Conservation (phyloP, 2,113 vertebrate genomes). For the Elanoides forficatus region DNA sequence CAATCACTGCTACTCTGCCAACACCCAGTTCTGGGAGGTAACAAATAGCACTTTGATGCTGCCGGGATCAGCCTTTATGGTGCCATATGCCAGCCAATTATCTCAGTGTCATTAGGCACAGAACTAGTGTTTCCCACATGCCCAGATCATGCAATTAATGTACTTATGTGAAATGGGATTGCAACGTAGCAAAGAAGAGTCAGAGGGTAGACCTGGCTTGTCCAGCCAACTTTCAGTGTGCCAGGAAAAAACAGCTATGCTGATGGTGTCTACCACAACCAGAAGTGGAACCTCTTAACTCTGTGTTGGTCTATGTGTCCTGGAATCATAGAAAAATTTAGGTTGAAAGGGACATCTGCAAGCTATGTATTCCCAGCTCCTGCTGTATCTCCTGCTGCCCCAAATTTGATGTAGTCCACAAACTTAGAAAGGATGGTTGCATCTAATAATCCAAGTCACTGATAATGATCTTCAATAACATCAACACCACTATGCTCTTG, state of each 20-base stretch:
- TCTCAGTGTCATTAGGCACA: slow-evolving; percentile 2
- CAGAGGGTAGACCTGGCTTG: neutral
- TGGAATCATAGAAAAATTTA: neutral
- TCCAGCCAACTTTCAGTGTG: neutral
- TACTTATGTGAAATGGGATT: neutral
- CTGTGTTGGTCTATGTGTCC: neutral
- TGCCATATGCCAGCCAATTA: slow-evolving; percentile 38
- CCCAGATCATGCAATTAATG: neutral
- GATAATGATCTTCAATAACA: neutral
- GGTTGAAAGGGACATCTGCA: neutral
- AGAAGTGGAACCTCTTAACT: neutral
- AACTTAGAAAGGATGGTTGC: neutral
- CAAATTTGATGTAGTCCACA: neutral
- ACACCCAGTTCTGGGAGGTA: neutral
- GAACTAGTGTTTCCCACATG: slow-evolving; percentile 11
- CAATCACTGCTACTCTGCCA: neutral
- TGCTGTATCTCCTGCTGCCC: neutral
- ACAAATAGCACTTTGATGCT: neutral
- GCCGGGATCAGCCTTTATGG: neutral
- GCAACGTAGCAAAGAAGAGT: neutral
- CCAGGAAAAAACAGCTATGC: neutral
- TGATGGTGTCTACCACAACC: neutral
- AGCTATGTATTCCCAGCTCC: neutral
- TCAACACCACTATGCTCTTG: neutral
- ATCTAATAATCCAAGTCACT: neutral